Conservation (phyloP, 37 sponge, comb jelly and placozoan genomes). For the Lycopodina hypogea region DNA sequence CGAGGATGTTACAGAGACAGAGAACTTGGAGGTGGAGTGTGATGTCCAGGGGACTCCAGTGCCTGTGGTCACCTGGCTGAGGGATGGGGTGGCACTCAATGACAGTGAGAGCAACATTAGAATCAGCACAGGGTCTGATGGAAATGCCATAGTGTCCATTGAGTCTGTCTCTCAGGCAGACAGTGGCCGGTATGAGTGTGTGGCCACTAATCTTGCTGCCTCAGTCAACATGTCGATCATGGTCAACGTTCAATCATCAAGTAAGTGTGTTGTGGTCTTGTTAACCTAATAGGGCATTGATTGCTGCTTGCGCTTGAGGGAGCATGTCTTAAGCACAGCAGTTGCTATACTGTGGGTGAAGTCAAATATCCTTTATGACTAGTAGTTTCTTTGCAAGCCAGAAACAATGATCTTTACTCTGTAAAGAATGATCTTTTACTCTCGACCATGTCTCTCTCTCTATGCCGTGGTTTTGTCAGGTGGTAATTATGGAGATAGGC, state of each 20-base stretch:
- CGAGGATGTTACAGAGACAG: slow-evolving; percentile 1
- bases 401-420: too few relatives aligned
- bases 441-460: too few relatives aligned
- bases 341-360: too few relatives aligned
- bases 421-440: too few relatives aligned
- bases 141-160: not conserved
- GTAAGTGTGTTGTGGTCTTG: too few relatives aligned
- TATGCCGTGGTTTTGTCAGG: too few relatives aligned
- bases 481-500: too few relatives aligned
- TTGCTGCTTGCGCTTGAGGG: too few relatives aligned
- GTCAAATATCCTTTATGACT: too few relatives aligned
- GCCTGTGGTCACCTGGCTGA: slow-evolving; percentile 21
- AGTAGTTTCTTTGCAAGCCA: too few relatives aligned
- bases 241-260: not conserved
- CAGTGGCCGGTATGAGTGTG: not conserved
- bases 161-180: not conserved
- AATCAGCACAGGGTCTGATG: not conserved
- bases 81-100: not conserved
- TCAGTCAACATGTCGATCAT: not conserved
- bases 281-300: too few relatives aligned
- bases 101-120: not conserved
- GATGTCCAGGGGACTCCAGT: slow-evolving; percentile 9
- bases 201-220: not conserved
- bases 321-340: too few relatives aligned
- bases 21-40: not conserved